Conservation (phyloP, 2,113 vertebrate genomes). For the Peucedramus taeniatus region DNA sequence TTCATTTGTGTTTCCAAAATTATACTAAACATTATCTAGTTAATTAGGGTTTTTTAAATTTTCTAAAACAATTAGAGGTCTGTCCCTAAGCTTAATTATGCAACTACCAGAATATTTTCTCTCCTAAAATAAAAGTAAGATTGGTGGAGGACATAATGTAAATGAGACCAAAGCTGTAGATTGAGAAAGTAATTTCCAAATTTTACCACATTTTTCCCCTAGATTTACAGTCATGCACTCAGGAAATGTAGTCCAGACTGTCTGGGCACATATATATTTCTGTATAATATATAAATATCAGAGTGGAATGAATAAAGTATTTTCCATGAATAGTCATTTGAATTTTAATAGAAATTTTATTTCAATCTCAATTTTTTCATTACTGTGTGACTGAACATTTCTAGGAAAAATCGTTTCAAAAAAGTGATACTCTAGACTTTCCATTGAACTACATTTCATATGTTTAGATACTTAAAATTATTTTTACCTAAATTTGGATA, state of each 20-base stretch:
- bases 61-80: neutral
- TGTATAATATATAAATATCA: conserved; percentile 12
- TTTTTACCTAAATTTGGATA: neutral
- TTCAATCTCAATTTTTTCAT: neutral
- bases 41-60: neutral
- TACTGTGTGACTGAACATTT: neutral
- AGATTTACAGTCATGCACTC: neutral
- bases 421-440: neutral
- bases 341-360: conserved; percentile 40
- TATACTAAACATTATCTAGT: neutral
- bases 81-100: neutral
- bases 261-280: neutral
- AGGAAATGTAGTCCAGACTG: neutral
- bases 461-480: neutral
- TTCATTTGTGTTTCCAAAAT: neutral
- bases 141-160: neutral
- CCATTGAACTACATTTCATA: neutral
- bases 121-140: neutral
- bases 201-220: neutral
- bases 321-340: conserved; percentile 2
- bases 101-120: neutral
- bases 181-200: neutral
- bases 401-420: neutral
- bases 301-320: conserved; percentile 23
- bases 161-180: neutral